Evolutionary conservation across 2,113 vertebrate genomes (phyloP).

Genomic region (Tragulus kanchil): DNA sequence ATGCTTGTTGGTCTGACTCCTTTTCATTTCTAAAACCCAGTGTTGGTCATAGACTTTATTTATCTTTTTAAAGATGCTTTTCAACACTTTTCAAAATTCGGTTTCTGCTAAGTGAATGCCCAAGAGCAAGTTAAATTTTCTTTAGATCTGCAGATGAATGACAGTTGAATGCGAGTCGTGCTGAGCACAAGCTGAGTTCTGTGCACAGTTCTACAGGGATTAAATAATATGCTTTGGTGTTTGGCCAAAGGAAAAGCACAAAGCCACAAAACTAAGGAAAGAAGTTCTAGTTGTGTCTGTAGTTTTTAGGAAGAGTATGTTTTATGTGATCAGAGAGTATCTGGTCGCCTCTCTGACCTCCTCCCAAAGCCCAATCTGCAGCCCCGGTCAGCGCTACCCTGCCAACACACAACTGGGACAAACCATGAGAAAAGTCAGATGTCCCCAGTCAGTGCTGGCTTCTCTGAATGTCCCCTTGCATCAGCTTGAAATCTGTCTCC

Average conservation of each 20-base stretch:
- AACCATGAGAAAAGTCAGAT: neutral
- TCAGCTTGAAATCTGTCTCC: neutral
- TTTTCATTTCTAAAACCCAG: neutral
- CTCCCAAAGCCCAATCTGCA: neutral
- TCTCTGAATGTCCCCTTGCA: neutral
- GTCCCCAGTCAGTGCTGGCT: neutral
- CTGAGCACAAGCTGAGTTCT: neutral
- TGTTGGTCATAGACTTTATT: neutral
- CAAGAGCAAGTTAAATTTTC: neutral
- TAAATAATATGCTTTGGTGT: neutral
- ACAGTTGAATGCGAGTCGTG: neutral
- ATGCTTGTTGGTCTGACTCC: neutral
- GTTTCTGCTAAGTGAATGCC: constrained; percentile 11
- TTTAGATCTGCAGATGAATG: neutral
- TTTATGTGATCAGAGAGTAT: neutral
- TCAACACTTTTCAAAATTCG: neutral
- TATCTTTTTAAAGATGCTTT: constrained; percentile 40
- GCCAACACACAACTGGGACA: neutral
- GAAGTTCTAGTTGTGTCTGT: neutral
- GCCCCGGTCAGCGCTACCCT: too few species aligned
- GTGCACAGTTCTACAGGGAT: neutral
- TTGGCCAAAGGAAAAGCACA: neutral
- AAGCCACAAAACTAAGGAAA: neutral
- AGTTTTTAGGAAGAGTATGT: neutral
- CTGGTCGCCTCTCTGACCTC: neutral